These are phyloP conservation scores for Plebejus argus DNA, from an alignment of 2,888 invertebrate species.

Conservation along the genomic window DNA sequence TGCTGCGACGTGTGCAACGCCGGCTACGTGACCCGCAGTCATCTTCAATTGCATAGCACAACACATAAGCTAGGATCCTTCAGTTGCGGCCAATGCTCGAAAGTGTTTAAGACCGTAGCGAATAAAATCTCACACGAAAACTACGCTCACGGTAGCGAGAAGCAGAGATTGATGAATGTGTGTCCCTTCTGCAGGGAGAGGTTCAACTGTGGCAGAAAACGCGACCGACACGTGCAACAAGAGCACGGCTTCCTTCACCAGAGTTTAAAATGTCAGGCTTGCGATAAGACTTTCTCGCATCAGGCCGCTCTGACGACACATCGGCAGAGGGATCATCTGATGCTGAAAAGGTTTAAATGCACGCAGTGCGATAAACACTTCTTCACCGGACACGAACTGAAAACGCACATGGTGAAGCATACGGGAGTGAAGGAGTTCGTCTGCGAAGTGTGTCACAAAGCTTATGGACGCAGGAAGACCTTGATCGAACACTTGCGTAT, in stretches of 20 bases:
- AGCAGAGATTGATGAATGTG: slow-evolving; percentile 43
- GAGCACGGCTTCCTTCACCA: slow-evolving; percentile 47
- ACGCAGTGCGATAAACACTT: slow-evolving; percentile 44
- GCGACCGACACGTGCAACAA: slow-evolving; percentile 51
- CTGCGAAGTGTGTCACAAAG: slow-evolving; percentile 61
- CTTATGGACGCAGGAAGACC: slow-evolving; percentile 50
- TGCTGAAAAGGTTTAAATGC: slow-evolving; percentile 43
- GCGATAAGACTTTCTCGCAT: slow-evolving; percentile 40
- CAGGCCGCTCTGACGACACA: slow-evolving; percentile 38
- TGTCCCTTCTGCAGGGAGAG: slow-evolving; percentile 55
- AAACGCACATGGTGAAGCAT: slow-evolving; percentile 58
- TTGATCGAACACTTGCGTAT: slow-evolving; percentile 52
- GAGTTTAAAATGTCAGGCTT: slow-evolving; percentile 47
- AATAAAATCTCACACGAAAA: slow-evolving; percentile 46
- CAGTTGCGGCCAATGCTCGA: slow-evolving; percentile 45
- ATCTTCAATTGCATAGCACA: slow-evolving; percentile 41
- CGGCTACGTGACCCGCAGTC: slow-evolving; percentile 49
- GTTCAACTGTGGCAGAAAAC: slow-evolving; percentile 50
- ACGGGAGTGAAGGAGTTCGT: slow-evolving; percentile 50
- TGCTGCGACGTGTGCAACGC: slow-evolving; percentile 56
- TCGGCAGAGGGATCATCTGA: slow-evolving; percentile 43
- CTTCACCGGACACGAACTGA: slow-evolving; percentile 53
- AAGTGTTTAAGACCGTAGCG: slow-evolving; percentile 44
- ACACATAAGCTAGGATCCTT: slow-evolving; percentile 46
- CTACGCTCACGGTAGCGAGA: slow-evolving; percentile 42